Percentiles rank a stretch among this genome's conserved stretches.
Conservation (phyloP, 2,888 invertebrate genomes). For the Ganaspis brasiliensis region DNA sequence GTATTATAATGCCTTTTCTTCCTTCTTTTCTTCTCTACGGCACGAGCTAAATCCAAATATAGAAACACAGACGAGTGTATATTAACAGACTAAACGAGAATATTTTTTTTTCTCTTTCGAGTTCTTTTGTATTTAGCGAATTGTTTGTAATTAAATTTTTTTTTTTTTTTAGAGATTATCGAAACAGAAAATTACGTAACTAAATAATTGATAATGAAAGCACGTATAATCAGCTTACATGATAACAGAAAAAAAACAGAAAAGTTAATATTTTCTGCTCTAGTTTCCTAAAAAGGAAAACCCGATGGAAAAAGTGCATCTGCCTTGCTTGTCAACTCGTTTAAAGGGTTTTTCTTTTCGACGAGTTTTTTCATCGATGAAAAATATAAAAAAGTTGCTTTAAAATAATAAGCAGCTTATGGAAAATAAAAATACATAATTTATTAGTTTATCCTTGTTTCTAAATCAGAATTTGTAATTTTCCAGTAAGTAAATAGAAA, state of each 20-base stretch:
- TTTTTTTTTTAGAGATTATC: too few species aligned
- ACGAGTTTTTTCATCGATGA: neutral
- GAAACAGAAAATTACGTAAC: too few species aligned
- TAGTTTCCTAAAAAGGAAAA: neutral
- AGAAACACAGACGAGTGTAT: neutral
- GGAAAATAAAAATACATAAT: too few species aligned
- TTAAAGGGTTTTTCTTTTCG: neutral
- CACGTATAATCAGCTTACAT: too few species aligned
- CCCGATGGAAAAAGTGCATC: neutral
- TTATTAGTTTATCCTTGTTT: too few species aligned
- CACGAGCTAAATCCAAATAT: slow-evolving; percentile 38
- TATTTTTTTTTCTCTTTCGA: neutral
- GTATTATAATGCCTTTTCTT: slow-evolving; percentile 12
- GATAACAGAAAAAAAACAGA: slow-evolving; percentile 1
- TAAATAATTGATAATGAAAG: too few species aligned
- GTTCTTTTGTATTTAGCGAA: neutral
- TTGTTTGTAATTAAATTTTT: too few species aligned
- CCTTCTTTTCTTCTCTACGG: slow-evolving; percentile 31
- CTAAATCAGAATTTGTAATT: too few species aligned
- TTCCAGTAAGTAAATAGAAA: too few species aligned
- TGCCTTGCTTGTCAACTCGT: neutral
- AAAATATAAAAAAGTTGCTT: neutral
- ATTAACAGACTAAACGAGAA: neutral
- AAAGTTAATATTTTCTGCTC: neutral
- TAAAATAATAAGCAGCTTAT: too few species aligned